Percentiles rank a stretch among this genome's conserved stretches.
phyloP scores from a whole-genome alignment of 1,140 invertebrate genomes.

The Pararge aegeria region DNA sequence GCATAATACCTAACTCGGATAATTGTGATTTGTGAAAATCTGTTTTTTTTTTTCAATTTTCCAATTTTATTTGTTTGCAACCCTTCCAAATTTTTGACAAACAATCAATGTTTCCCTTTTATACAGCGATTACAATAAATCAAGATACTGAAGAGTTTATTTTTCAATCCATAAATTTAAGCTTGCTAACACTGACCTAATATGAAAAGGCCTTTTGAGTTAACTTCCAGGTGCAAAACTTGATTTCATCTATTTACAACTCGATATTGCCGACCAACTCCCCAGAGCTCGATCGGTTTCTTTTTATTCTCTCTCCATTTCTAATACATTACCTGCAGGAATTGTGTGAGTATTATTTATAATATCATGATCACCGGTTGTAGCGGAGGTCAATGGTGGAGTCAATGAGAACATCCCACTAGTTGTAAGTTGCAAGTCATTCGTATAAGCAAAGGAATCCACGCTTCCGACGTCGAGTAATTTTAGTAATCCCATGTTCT shows the following conservation, averaged over 20 bases:
- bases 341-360: conserved; percentile 66
- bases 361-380: conserved; percentile 58
- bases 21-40: no score
- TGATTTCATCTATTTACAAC: conserved; percentile 20
- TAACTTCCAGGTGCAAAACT: conserved; percentile 10
- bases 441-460: conserved; percentile 60
- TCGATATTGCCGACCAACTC: background rate
- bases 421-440: conserved; percentile 68
- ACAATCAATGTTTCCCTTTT: no score
- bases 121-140: no score
- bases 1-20: no score
- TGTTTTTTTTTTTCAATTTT: no score
- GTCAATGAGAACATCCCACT: conserved; percentile 73
- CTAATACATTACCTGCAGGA: conserved; percentile 54
- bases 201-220: background rate
- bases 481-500: conserved; percentile 24
- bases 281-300: conserved; percentile 49
- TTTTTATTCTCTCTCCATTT: conserved; percentile 40
- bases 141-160: no score
- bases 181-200: no score
- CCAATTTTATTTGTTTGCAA: no score
- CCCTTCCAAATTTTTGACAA: no score
- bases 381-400: conserved; percentile 67
- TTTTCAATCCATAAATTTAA: no score
- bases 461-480: conserved; percentile 66